A percentile compares a stretch with the other conserved stretches of the same genome.
phyloP scores from a whole-genome alignment of 2,113 vertebrate genomes.

The Protomyctophum bolini region DNA sequence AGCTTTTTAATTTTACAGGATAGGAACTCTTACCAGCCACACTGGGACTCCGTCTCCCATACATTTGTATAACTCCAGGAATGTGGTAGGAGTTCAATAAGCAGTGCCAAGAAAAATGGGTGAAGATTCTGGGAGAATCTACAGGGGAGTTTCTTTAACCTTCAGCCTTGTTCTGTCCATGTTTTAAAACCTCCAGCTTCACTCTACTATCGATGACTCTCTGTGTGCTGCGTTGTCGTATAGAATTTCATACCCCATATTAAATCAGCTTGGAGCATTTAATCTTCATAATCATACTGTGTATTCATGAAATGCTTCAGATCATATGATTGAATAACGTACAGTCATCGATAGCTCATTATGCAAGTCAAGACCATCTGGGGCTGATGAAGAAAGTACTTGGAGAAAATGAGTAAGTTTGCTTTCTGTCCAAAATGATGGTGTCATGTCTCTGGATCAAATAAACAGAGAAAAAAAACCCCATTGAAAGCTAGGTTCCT shows the following conservation, averaged over 20 bases:
- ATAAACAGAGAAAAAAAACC: not conserved
- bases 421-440: not conserved
- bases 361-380: not conserved
- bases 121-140: constrained; percentile 18
- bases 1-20: constrained; percentile 62
- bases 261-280: too few species aligned
- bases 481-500: too few species aligned
- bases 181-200: constrained; percentile 25
- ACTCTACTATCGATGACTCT: not conserved
- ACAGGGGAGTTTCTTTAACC: constrained; percentile 10
- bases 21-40: constrained; percentile 43
- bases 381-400: not conserved
- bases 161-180: too few species aligned
- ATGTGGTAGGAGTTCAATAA: constrained; percentile 39
- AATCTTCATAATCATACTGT: too few species aligned
- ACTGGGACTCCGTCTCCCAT: constrained; percentile 27
- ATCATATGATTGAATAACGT: not conserved
- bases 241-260: too few species aligned
- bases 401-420: not conserved
- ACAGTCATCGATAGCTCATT: too few species aligned
- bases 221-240: too few species aligned
- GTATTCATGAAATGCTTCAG: not conserved
- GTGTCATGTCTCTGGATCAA: constrained; percentile 8
- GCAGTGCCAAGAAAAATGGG: constrained; percentile 59
- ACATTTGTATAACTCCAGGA: constrained; percentile 35